A percentile compares a stretch with the other conserved stretches of the same genome.
Evolutionary conservation across 2,888 invertebrate species (phyloP).

Genomic region (Protonemura montana): DNA sequence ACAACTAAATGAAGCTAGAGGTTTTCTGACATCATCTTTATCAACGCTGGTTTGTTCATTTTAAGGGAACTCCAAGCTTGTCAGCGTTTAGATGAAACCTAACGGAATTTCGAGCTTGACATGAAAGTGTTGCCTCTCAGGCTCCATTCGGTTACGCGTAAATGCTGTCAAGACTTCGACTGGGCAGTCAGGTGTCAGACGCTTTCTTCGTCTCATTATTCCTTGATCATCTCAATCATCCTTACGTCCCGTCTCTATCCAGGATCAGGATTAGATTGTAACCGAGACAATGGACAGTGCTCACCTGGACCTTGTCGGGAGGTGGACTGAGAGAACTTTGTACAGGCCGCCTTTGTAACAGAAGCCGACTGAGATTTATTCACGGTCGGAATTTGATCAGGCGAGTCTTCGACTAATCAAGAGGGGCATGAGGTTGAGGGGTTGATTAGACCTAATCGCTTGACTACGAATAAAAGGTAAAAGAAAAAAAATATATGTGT

Average conservation of each 20-base stretch:
- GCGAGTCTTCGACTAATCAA: slow-evolving; percentile 29
- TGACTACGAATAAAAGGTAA: background rate
- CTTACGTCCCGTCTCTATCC: background rate
- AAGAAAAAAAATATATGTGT: background rate
- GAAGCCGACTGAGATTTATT: slow-evolving; percentile 21
- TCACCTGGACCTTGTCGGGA: background rate
- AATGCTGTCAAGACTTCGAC: background rate
- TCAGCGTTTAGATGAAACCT: too few species aligned
- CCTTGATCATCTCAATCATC: slow-evolving; percentile 12
- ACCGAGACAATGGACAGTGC: background rate
- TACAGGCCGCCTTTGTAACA: slow-evolving; percentile 18
- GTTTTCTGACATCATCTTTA: too few species aligned
- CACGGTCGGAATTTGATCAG: slow-evolving; percentile 25
- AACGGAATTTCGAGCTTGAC: background rate
- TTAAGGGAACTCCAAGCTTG: too few species aligned
- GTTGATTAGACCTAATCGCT: slow-evolving; percentile 34
- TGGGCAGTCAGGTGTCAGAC: background rate
- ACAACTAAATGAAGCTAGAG: background rate
- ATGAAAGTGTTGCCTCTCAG: background rate
- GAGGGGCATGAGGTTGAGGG: slow-evolving; percentile 18
- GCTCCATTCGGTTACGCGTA: too few species aligned
- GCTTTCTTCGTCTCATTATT: background rate
- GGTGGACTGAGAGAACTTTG: slow-evolving; percentile 8
- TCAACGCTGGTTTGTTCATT: too few species aligned
- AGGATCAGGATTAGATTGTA: background rate